These are phyloP conservation scores for Eupithecia centaureata DNA, from an alignment of 2,888 invertebrate genomes.

Conservation along the genomic window DNA sequence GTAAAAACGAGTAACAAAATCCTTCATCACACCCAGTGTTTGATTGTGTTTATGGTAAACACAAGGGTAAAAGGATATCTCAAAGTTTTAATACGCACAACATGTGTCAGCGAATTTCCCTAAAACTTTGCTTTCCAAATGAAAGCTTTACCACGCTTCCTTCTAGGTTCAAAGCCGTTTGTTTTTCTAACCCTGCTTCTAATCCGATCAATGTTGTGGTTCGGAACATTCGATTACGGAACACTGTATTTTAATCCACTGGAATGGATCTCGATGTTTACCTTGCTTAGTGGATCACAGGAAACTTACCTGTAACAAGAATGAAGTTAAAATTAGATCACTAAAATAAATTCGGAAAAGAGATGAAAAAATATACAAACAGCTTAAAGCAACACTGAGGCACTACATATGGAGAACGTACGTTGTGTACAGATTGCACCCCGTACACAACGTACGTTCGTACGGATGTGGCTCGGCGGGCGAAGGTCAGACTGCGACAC, in stretches of 20 bases:
- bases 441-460: too few relatives aligned
- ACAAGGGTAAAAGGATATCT: conserved; percentile 19
- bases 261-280: conserved; percentile 14
- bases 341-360: neutral
- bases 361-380: neutral
- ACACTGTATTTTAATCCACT: conserved; percentile 18
- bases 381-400: neutral
- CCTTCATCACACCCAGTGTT: neutral
- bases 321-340: neutral
- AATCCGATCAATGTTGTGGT: conserved; percentile 17
- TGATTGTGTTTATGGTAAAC: conserved; percentile 22
- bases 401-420: too few relatives aligned
- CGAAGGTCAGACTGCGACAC: too few relatives aligned
- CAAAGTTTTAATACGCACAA: conserved; percentile 8
- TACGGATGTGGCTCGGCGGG: too few relatives aligned
- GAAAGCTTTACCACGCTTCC: neutral
- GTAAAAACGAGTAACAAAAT: neutral
- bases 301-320: conserved; percentile 31
- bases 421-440: too few relatives aligned
- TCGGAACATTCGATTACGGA: conserved; percentile 18
- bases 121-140: conserved; percentile 7
- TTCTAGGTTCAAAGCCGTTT: conserved; percentile 1
- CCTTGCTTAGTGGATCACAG: conserved; percentile 7
- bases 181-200: neutral
- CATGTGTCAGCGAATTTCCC: conserved; percentile 16